Base-by-base conservation (phyloP, 1,140 invertebrate species). In the Lasaia peninsularis region DNA sequence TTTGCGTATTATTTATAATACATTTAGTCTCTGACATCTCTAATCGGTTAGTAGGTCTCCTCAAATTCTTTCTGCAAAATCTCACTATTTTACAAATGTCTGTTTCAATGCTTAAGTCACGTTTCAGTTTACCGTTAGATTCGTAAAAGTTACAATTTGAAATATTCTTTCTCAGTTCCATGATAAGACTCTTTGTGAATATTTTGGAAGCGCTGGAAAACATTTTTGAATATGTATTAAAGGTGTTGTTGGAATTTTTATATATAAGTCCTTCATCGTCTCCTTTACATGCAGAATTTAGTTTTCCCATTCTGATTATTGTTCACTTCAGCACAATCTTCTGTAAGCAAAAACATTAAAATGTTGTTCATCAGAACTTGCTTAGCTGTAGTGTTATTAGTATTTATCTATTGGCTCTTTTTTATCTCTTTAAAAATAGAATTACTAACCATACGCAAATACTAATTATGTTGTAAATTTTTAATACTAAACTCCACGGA, bases 81-180 rank as follows among this genome's bases (percentile, higher is more conserved):
- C 71, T 69, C 52, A 75, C 72, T 9, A 81, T 34, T 28, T 74
- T 67, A 49, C 80, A 86, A 35, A 80, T 51, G 50, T 81, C 76
- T 5, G 80, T 84, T 70, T 80, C 80, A 2, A 86, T 63, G 32
- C 79, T 78, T 11, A 83, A 61, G 55, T 84, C 80, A 57, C 71
- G 69, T 70, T 83, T 86, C 0, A 73, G 18, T 60, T 63, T 75
- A 0, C 60, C 62, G 32, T 65, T 65, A 2, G 75, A 58, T 21
- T 61, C 57, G 37, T 72, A 75, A 44, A 71, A 71, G 0, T 65
- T 52, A 16, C 40, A 51, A 18, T 69, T 52, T 16, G 67, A 56
- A 50, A 67, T 12, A 37, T 71, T 66, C 52, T 69, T 73, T 50
- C 69, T 74, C 2, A 80, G 33, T 33, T 68, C 67, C 12, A 67